Percentiles rank a stretch among this genome's conserved stretches.
Evolutionary conservation across 2,113 vertebrate species (phyloP).

Genomic region (Monopterus albus): DNA sequence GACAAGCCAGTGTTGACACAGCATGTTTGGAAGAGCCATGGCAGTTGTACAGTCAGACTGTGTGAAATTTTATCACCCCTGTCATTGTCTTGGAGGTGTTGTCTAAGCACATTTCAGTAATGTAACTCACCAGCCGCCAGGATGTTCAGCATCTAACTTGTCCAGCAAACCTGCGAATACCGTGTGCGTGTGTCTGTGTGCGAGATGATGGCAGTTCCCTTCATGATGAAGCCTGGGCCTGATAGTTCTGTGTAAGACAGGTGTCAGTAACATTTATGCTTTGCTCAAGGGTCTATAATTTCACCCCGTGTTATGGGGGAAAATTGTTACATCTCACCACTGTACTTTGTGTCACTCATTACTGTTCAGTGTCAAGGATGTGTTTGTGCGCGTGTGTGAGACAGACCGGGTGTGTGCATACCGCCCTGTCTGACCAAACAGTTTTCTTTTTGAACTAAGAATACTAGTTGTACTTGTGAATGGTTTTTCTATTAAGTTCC

Average conservation of each 20-base stretch:
- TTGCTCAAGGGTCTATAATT: conserved; percentile 46
- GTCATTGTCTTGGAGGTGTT: conserved; percentile 68
- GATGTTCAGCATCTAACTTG: conserved; percentile 55
- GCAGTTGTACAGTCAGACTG: conserved; percentile 71
- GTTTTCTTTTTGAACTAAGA: conserved; percentile 74
- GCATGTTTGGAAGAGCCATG: conserved; percentile 60
- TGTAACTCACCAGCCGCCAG: conserved; percentile 70
- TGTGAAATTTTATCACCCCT: conserved; percentile 47
- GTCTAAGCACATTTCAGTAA: conserved; percentile 71
- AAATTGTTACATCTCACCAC: conserved; percentile 43
- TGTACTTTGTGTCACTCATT: conserved; percentile 78
- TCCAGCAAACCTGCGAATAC: conserved; percentile 47
- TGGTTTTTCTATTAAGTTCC: conserved; percentile 78
- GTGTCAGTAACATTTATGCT: conserved; percentile 38
- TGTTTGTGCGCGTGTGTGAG: conserved; percentile 43
- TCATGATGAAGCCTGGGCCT: conserved; percentile 39
- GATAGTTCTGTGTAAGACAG: conserved; percentile 30
- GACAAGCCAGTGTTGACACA: conserved; percentile 50
- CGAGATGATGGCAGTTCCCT: conserved; percentile 35
- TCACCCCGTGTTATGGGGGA: conserved; percentile 23
- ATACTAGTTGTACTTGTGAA: conserved; percentile 84
- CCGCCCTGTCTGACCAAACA: conserved; percentile 61
- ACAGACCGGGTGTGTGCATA: conserved; percentile 36
- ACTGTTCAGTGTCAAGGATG: conserved; percentile 74
- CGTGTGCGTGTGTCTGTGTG: conserved; percentile 32